phyloP scores from a whole-genome alignment of 2,888 invertebrate species.

The Ctena decussata region DNA sequence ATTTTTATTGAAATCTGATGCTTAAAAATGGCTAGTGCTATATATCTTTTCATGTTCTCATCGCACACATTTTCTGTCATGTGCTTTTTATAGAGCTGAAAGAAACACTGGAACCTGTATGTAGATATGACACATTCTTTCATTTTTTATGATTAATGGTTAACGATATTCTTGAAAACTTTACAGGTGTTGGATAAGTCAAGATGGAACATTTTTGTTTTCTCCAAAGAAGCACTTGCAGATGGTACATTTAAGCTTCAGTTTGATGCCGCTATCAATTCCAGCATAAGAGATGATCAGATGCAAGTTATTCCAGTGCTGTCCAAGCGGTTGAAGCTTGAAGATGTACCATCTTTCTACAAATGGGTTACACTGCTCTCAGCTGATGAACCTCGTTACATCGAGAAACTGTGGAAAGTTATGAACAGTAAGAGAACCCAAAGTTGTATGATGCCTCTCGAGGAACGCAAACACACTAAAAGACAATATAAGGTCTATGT shows the following conservation, averaged over 20 bases:
- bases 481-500: too few species aligned
- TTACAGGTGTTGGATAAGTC: slow-evolving; percentile 39
- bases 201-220: slow-evolving; percentile 49
- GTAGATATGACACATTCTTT: too few species aligned
- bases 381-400: slow-evolving; percentile 28
- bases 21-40: too few species aligned
- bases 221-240: slow-evolving; percentile 27
- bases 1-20: too few species aligned
- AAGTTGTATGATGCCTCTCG: too few species aligned
- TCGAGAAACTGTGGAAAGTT: slow-evolving; percentile 31
- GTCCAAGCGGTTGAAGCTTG: slow-evolving; percentile 19
- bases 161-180: too few species aligned
- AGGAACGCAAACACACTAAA: too few species aligned
- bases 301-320: slow-evolving; percentile 55
- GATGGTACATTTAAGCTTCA: background rate
- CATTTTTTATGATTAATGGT: too few species aligned
- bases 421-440: slow-evolving; percentile 45
- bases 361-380: slow-evolving; percentile 37
- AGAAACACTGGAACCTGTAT: too few species aligned
- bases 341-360: slow-evolving; percentile 32
- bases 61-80: too few species aligned
- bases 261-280: slow-evolving; percentile 26
- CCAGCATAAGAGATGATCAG: slow-evolving; percentile 19
- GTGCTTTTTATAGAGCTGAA: too few species aligned
- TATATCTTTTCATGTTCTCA: too few species aligned